Base-by-base conservation (phyloP, 1,140 invertebrate genomes). In the Cecropterus lyciades region DNA sequence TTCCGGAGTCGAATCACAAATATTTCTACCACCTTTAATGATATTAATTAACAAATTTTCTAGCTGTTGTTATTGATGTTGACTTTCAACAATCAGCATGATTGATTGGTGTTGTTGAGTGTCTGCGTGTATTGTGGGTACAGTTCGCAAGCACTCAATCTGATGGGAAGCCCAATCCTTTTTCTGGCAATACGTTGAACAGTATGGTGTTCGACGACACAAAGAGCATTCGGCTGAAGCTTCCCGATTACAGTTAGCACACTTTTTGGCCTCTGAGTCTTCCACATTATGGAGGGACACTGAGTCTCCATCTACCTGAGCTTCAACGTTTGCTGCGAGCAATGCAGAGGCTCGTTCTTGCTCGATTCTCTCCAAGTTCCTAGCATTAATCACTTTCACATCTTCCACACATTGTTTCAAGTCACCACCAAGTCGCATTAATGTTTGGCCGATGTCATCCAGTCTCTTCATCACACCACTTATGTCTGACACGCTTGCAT, bases 121-220 rank as follows among this genome's bases (percentile, higher is more conserved):
- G 56, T 95, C 95, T 0, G 94, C 81, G 64, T 91, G 86, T 3
- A 91, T 81, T 11, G 81, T 73, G 3, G 88, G 87, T 11, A 95
- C 94, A 16, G 94, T 93, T 43, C 95, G 93, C 16, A 96, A 95
- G 87, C 97, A 98, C 82, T 97, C 96, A 40, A 97, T 95, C 83
- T 97, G 96, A 89, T 98, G 97, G 17, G 95, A 94, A 16, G 93
- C 94, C 97, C 97, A 98, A 88, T 98, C 97, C 89, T 97, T 97
- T 51, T 96, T 94, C 87, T 98, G 97, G 85, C 97, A 98, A 85
- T 97, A 97, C 11, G 95, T 96, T 2, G 96, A 97, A 83, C 97
- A 98, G 76, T 98, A 98, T 27, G 96, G 96, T 2, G 96, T 97
- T 55, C 96, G 93, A 45, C 96, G 93, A 80, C 97, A 98, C 24